Evolutionary conservation across 2,797 vertebrate species (phyloP).

Genomic region (Karalla daura): DNA sequence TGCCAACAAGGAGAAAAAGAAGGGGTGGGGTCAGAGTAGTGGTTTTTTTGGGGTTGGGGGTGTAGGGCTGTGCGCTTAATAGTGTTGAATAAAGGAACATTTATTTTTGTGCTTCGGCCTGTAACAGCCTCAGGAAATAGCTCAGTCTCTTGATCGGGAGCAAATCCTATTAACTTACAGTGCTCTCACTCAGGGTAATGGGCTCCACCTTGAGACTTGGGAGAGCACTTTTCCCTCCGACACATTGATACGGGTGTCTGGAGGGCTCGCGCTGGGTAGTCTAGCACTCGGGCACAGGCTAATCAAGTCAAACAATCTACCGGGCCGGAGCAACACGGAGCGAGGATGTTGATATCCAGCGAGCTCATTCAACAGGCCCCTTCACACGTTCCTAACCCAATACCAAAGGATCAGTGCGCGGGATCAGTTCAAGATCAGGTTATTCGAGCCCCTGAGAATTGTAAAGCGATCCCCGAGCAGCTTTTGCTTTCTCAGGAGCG

Average conservation of each 20-base stretch:
- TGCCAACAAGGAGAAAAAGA: constrained; percentile 60
- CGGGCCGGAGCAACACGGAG: constrained; percentile 72
- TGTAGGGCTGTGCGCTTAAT: constrained; percentile 50
- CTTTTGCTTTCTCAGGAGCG: constrained; percentile 81
- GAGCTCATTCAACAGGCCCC: constrained; percentile 78
- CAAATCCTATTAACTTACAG: constrained; percentile 86
- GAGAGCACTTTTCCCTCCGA: constrained; percentile 75
- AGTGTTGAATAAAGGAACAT: constrained; percentile 83
- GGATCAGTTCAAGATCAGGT: constrained; percentile 83
- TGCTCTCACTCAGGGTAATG: constrained; percentile 82
- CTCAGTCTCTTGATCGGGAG: constrained; percentile 81
- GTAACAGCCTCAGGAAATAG: constrained; percentile 84
- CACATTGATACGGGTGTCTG: constrained; percentile 80
- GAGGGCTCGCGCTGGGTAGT: constrained; percentile 70
- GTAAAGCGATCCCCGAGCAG: constrained; percentile 81
- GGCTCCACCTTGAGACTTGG: constrained; percentile 81
- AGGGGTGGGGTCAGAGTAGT: constrained; percentile 61
- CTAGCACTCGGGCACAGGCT: constrained; percentile 73
- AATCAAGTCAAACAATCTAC: constrained; percentile 83
- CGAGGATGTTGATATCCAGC: constrained; percentile 80
- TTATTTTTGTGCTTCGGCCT: constrained; percentile 85
- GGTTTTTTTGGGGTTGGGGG: constrained; percentile 29
- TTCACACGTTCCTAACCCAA: constrained; percentile 83
- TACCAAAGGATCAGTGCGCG: constrained; percentile 75
- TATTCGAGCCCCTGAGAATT: constrained; percentile 84